Conservation (phyloP, 1,140 invertebrate species). For the Hylyphantes graminicola region DNA sequence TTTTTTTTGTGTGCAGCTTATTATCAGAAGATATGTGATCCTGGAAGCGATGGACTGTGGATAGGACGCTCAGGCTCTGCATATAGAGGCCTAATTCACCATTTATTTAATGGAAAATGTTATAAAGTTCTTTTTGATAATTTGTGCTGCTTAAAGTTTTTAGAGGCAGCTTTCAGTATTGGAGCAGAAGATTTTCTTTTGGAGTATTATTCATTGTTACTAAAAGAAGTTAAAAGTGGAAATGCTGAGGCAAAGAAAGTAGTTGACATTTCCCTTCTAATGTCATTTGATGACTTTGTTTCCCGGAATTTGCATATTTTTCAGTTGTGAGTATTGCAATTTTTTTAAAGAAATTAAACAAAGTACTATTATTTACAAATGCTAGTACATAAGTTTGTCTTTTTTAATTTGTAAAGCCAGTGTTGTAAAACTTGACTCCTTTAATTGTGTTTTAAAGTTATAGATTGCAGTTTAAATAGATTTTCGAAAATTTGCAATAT, state of each 20-base stretch:
- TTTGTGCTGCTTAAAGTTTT: constrained; percentile 19
- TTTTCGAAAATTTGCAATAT: not conserved
- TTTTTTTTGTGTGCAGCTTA: constrained; percentile 35
- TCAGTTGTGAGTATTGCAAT: constrained; percentile 32
- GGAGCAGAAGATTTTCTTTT: constrained; percentile 8
- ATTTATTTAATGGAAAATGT: constrained; percentile 35
- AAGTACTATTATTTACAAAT: no score
- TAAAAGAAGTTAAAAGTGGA: not conserved
- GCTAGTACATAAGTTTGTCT: no score
- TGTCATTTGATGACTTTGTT: constrained; percentile 32
- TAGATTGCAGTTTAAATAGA: not conserved
- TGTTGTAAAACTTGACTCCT: no score
- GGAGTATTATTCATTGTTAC: constrained; percentile 19
- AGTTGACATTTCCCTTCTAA: constrained; percentile 3
- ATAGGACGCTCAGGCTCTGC: constrained; percentile 23
- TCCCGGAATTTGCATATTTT: constrained; percentile 44
- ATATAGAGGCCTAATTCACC: constrained; percentile 31
- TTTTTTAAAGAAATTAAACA: not conserved
- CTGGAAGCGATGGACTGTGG: constrained; percentile 8
- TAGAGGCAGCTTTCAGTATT: constrained; percentile 7
- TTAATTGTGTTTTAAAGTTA: no score
- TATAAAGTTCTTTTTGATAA: constrained; percentile 20
- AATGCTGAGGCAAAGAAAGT: not conserved
- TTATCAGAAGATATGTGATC: constrained; percentile 30
- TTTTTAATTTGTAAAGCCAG: no score